Evolutionary conservation across 2,113 vertebrate species (phyloP), one percentile per base, ranked within the genome.

Genomic region (Dunckerocampus dactyliophorus): DNA sequence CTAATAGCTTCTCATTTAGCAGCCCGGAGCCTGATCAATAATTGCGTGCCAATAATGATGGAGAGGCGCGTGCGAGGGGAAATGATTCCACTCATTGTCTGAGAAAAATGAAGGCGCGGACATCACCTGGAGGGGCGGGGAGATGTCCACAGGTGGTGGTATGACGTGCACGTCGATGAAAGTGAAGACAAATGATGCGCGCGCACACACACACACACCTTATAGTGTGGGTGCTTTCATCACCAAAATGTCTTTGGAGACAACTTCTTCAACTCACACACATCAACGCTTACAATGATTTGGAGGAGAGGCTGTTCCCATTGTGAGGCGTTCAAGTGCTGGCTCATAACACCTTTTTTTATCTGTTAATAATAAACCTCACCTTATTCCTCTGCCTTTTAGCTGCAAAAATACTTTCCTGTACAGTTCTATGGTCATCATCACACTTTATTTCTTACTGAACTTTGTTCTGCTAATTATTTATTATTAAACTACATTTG

Each of bases 31-130:
- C 70, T 72, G 77, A 87, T 88, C 84, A 74, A 85, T 88, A 82
- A 79, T 77, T 66, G 64, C 24, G 65, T 75, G 82, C 80, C 87
- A 80, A 88, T 88, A 88, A 85, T 86, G 87, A 87, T 88, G 77
- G 76, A 88, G 82, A 66, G 84, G 81, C 72, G 50, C 3, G 79
- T 45, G 62, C 19, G 75, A 71, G 72, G 75, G 63, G 82, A 59
- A 81, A 87, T 82, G 79, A 81, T 86, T 86, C 82, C 71, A 81
- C 82, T 87, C 81, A 80, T 87, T 84, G 85, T 85, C 80, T 79
- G 83, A 83, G 82, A 86, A 82, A 85, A 87, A 88, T 87, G 82
- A 78, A 84, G 80, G 77, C 58, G 77, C 12, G 82, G 83, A 83
- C 76, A 69, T 17, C 17, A 55, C 82, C 80, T 12, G 13, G 0